Conservation (phyloP, 1,140 invertebrate genomes). For the Zaprionus lachaisei region DNA sequence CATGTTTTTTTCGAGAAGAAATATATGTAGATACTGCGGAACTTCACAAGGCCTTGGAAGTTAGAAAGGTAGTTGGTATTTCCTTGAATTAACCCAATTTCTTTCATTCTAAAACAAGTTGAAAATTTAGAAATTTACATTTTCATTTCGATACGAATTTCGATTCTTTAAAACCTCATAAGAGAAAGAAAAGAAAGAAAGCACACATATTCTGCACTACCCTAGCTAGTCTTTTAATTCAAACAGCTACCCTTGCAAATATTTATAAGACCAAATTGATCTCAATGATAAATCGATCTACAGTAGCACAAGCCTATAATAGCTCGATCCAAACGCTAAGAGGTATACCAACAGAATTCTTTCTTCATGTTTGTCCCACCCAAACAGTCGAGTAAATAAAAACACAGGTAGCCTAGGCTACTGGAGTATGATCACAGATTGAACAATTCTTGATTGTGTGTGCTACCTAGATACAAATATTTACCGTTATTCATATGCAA, state of each 20-base stretch:
- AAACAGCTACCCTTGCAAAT: not conserved
- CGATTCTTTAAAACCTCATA: not conserved
- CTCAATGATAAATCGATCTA: not conserved
- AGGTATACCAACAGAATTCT: constrained; percentile 1
- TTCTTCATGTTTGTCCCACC: constrained; percentile 52
- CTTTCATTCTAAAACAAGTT: not conserved
- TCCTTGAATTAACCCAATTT: not conserved
- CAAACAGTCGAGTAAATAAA: constrained; percentile 71
- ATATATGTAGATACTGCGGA: not conserved
- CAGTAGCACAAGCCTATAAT: not conserved
- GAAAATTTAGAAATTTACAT: too few relatives aligned
- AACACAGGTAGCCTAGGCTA: constrained; percentile 67
- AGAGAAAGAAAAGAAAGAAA: not conserved
- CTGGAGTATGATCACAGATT: constrained; percentile 56
- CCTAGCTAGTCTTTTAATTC: not conserved
- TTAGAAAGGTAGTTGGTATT: not conserved
- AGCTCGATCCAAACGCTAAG: not conserved
- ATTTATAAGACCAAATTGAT: not conserved
- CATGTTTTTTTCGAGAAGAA: not conserved
- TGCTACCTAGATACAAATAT: constrained; percentile 63
- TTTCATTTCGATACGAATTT: not conserved
- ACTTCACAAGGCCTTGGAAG: not conserved
- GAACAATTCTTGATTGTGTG: constrained; percentile 81
- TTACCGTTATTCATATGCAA: constrained; percentile 67
- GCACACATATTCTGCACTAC: not conserved